Conservation (phyloP, 2,113 vertebrate species). For the Oplegnathus fasciatus region DNA sequence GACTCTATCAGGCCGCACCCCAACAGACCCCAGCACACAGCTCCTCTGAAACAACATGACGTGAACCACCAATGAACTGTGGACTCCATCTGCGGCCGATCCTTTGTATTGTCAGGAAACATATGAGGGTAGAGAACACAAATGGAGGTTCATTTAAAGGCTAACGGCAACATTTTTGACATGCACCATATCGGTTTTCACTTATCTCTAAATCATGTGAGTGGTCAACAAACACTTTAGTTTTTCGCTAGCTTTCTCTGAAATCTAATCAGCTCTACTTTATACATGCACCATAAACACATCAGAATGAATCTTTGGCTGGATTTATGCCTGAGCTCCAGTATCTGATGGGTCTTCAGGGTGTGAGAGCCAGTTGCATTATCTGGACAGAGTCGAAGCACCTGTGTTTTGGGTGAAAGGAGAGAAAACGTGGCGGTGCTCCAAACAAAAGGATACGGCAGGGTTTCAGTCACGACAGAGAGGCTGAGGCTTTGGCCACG, state of each 20-base stretch:
- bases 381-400: conserved; percentile 25
- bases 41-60: conserved; percentile 59
- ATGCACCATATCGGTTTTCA: background rate
- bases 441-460: conserved; percentile 25
- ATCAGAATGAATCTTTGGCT: background rate
- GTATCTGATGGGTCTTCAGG: conserved; percentile 18
- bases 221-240: conserved; percentile 16
- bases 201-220: background rate
- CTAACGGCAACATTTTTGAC: conserved; percentile 7
- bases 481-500: conserved; percentile 7
- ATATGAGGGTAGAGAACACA: conserved; percentile 27
- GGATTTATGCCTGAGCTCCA: conserved; percentile 1
- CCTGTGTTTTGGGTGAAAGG: conserved; percentile 43
- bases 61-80: conserved; percentile 32
- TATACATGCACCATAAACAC: conserved; percentile 1
- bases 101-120: conserved; percentile 41
- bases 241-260: background rate
- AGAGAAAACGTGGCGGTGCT: conserved; percentile 27
- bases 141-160: conserved; percentile 57
- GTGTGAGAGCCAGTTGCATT: conserved; percentile 16
- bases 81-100: conserved; percentile 59
- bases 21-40: conserved; percentile 5
- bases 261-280: conserved; percentile 20
- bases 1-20: conserved; percentile 56
- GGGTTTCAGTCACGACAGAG: background rate